A percentile compares a stretch with the other conserved stretches of the same genome.
phyloP scores from a whole-genome alignment of 2,113 vertebrate species.

The Nibea coibor region DNA sequence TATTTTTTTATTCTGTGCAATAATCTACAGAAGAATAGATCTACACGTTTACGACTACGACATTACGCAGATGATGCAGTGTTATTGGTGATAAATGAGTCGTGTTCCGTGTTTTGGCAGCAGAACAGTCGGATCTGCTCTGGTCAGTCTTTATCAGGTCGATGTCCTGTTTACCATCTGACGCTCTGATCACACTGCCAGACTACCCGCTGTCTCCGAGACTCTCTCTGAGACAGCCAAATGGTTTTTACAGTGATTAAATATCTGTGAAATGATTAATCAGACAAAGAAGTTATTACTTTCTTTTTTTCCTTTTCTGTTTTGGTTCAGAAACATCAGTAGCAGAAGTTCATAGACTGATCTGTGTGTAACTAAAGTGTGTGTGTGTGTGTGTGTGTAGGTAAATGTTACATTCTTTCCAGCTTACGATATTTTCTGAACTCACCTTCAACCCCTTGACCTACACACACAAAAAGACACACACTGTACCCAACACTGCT shows the following conservation, averaged over 20 bases:
- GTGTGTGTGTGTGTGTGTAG: background rate
- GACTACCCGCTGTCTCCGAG: conserved; percentile 25
- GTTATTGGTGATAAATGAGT: background rate
- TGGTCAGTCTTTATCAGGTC: background rate
- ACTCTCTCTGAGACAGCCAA: background rate
- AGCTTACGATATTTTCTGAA: conserved; percentile 47
- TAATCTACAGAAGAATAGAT: too few relatives aligned
- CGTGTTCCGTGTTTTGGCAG: background rate
- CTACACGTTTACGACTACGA: too few relatives aligned
- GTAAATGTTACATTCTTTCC: conserved; percentile 58
- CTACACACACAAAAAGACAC: conserved; percentile 28
- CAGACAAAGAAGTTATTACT: background rate
- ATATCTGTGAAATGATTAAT: too few relatives aligned
- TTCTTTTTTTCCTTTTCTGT: background rate
- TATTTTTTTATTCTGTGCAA: too few relatives aligned
- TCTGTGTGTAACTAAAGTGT: background rate
- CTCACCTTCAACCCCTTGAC: conserved; percentile 34
- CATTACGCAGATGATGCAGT: background rate
- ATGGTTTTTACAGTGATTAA: rapidly evolving
- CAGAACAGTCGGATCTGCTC: background rate
- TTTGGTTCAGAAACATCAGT: background rate
- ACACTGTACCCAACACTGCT: conserved; percentile 17
- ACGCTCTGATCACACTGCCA: conserved; percentile 9
- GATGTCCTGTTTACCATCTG: conserved; percentile 66
- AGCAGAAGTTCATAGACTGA: background rate